Conservation (phyloP, 2,113 vertebrate species). For the Toxostoma redivivum region DNA sequence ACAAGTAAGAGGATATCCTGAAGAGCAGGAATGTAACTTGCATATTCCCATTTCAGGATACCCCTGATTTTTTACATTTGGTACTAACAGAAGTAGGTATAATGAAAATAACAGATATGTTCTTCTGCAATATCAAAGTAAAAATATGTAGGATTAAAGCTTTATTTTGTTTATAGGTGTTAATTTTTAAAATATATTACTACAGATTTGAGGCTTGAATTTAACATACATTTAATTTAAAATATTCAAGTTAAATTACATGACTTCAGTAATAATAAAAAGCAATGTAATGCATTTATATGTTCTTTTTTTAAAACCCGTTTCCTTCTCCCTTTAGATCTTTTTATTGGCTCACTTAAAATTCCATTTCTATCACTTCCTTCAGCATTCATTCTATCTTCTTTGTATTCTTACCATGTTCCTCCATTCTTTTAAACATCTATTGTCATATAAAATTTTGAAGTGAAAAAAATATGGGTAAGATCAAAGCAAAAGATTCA, state of each 20-base stretch:
- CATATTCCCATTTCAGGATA: background rate
- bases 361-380: background rate
- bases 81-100: background rate
- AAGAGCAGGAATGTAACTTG: background rate
- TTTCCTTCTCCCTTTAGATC: background rate
- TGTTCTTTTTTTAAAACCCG: background rate
- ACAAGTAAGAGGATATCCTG: background rate
- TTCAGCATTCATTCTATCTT: background rate
- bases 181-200: background rate
- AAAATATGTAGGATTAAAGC: background rate
- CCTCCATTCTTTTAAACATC: background rate
- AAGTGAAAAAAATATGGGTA: background rate
- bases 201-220: background rate
- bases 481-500: background rate
- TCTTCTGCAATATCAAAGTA: background rate
- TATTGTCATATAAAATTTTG: background rate
- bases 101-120: background rate
- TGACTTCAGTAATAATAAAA: background rate
- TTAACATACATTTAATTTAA: background rate
- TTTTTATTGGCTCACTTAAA: background rate
- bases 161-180: background rate
- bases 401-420: background rate
- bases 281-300: background rate
- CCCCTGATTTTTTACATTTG: background rate
- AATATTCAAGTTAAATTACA: background rate